These are phyloP conservation scores for Netelia melanura DNA, from an alignment of 2,888 invertebrate species.

Conservation along the genomic window DNA sequence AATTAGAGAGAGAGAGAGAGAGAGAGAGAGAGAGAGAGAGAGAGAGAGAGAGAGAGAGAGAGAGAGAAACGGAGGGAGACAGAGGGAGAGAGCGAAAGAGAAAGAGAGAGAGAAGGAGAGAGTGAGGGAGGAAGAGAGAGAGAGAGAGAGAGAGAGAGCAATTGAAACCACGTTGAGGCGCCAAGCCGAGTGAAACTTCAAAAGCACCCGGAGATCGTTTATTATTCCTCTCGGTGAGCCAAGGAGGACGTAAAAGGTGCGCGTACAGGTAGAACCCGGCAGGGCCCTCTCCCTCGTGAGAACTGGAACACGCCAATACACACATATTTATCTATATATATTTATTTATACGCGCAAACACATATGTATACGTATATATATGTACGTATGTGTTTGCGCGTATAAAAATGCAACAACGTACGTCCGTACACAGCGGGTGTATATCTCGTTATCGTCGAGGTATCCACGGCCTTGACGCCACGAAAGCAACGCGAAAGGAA, in stretches of 20 bases:
- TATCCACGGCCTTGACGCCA: conserved; percentile 59
- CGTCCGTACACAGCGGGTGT: conserved; percentile 13
- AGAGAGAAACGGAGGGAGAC: no score
- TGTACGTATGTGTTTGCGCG: conserved; percentile 9
- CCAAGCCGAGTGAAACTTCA: conserved; percentile 47
- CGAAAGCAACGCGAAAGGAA: conserved; percentile 24
- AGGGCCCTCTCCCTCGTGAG: conserved; percentile 50
- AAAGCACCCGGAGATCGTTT: conserved; percentile 58
- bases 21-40: no score
- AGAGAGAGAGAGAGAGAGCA: not conserved
- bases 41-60: no score
- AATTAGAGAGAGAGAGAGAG: not conserved
- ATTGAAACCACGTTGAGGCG: conserved; percentile 16
- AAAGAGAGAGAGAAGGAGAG: no score
- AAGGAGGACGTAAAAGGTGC: conserved; percentile 45
- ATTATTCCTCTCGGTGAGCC: conserved; percentile 51
- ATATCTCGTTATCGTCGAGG: conserved; percentile 50
- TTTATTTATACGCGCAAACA: not conserved
- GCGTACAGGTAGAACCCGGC: conserved; percentile 33
- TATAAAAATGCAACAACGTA: not conserved
- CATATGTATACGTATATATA: not conserved
- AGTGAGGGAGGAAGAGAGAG: not conserved
- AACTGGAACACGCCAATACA: conserved; percentile 57
- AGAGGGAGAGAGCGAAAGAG: no score
- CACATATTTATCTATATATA: not conserved